phyloP scores from a whole-genome alignment of 2,888 invertebrate genomes.

The Volucella bombylans region DNA sequence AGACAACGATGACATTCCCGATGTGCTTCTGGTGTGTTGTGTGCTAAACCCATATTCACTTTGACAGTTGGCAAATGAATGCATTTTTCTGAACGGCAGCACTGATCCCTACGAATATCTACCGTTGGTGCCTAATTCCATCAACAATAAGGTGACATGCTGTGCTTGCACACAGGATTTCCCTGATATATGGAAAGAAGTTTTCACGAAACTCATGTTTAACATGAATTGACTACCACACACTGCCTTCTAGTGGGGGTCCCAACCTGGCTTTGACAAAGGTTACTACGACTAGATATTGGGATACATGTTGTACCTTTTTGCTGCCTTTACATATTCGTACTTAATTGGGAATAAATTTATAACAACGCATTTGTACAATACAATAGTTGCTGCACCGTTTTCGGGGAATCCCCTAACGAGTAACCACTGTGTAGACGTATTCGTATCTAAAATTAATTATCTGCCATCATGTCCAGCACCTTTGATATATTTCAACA shows the following conservation, averaged over 20 bases:
- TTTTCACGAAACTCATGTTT: conserved; percentile 61
- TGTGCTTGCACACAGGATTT: conserved; percentile 22
- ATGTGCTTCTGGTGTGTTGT: conserved; percentile 25
- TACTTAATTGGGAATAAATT: too few species aligned
- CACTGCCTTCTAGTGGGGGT: too few species aligned
- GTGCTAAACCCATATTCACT: conserved; percentile 14
- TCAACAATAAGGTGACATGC: conserved; percentile 47
- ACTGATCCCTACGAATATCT: conserved; percentile 17
- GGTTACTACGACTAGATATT: too few species aligned
- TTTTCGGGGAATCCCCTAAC: too few species aligned
- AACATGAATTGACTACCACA: conserved; percentile 22
- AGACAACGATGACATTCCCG: conserved; percentile 29
- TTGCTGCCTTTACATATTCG: too few species aligned
- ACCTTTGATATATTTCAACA: conserved; percentile 66
- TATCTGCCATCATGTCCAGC: conserved; percentile 55
- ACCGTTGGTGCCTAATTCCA: conserved; percentile 43
- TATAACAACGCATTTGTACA: too few species aligned
- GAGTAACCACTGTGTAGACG: neutral
- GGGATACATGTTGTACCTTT: too few species aligned
- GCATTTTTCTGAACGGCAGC: conserved; percentile 22
- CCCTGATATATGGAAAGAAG: conserved; percentile 8
- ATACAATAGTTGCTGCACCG: too few species aligned
- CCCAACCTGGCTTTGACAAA: too few species aligned
- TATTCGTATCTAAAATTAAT: conserved; percentile 63
- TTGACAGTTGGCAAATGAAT: conserved; percentile 43